Percentiles rank a stretch among this genome's conserved stretches.
Conservation (phyloP, 2,888 invertebrate genomes). For the Silvanus unidentatus region DNA sequence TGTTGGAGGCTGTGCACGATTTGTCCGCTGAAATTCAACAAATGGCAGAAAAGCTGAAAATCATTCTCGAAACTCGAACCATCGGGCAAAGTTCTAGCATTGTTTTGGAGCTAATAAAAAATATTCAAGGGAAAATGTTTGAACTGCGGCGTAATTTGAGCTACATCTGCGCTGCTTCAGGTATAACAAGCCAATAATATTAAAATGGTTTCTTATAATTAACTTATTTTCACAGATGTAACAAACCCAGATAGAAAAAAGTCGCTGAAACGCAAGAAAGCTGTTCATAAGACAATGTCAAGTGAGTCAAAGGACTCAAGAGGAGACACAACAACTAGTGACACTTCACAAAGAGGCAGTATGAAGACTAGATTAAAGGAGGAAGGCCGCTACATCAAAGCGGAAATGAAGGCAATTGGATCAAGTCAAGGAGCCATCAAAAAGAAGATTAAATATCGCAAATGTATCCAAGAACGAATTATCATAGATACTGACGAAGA, state of each 20-base stretch:
- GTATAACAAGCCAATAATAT: constrained; percentile 23
- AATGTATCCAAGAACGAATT: constrained; percentile 29
- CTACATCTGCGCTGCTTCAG: constrained; percentile 43
- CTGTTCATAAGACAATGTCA: constrained; percentile 27
- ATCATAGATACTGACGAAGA: constrained; percentile 36
- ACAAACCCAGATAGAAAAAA: constrained; percentile 24
- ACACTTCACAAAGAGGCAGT: constrained; percentile 17
- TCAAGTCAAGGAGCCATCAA: constrained; percentile 38
- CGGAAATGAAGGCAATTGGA: constrained; percentile 14
- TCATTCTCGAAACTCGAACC: no score
- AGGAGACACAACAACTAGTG: constrained; percentile 19
- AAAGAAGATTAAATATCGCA: constrained; percentile 37
- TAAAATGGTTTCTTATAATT: not conserved
- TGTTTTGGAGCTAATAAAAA: constrained; percentile 22
- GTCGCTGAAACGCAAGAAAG: constrained; percentile 18
- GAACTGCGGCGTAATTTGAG: constrained; percentile 44
- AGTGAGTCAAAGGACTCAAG: constrained; percentile 25
- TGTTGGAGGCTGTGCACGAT: constrained; percentile 41
- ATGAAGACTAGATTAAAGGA: constrained; percentile 10
- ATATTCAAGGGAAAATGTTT: constrained; percentile 39
- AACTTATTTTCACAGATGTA: constrained; percentile 24
- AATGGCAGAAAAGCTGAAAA: constrained; percentile 38
- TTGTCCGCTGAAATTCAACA: constrained; percentile 41
- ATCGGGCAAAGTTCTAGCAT: no score
- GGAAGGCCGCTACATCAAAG: constrained; percentile 23